phyloP scores from a whole-genome alignment of 2,113 vertebrate genomes.

The Phalacrocorax brasilianus region DNA sequence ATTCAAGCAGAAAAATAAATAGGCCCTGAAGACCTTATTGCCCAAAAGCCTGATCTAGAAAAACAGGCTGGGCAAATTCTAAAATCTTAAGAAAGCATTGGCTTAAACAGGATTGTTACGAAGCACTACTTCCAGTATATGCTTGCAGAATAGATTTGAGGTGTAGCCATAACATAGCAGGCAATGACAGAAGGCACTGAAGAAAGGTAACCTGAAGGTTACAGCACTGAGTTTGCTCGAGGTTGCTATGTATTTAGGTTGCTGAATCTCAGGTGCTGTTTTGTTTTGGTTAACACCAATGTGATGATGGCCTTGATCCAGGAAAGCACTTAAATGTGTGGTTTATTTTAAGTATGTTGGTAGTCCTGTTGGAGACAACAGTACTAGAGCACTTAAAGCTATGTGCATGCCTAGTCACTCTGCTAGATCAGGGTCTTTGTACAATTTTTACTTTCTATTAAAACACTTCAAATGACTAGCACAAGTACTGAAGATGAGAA shows the following conservation, averaged over 20 bases:
- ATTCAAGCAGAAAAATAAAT: conserved; percentile 32
- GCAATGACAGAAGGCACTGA: not conserved
- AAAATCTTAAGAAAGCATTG: not conserved
- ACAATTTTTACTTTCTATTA: not conserved
- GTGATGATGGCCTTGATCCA: conserved; percentile 20
- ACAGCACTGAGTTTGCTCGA: not conserved
- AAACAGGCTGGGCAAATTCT: conserved; percentile 18
- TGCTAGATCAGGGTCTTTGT: not conserved
- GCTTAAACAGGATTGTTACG: not conserved
- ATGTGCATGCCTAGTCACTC: not conserved
- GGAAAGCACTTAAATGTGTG: conserved; percentile 14
- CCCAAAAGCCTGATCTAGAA: not conserved
- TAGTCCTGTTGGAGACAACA: not conserved
- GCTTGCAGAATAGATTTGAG: not conserved
- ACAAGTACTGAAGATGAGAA: not conserved
- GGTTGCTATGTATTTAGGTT: conserved; percentile 11
- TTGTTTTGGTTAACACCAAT: conserved; percentile 9
- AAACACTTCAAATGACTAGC: not conserved
- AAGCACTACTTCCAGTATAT: not conserved
- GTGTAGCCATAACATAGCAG: not conserved
- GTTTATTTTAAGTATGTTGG: not conserved
- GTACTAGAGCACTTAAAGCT: not conserved
- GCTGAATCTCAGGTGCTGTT: conserved; percentile 36
- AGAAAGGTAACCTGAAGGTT: conserved; percentile 49
- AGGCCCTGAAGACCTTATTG: not conserved